Conservation (phyloP, 2,888 invertebrate species). For the Drosophila multiciliata region DNA sequence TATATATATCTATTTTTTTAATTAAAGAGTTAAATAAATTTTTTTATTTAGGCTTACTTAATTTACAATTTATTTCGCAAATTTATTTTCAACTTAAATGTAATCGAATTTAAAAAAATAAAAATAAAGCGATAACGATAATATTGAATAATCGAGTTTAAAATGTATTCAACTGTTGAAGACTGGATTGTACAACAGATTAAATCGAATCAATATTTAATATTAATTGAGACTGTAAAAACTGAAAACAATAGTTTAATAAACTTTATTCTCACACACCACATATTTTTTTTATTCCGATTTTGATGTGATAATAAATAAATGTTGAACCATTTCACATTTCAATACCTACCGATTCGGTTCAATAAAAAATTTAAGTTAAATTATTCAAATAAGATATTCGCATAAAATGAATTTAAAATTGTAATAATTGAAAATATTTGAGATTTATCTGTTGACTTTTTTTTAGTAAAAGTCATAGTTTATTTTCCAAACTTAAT, state of each 20-base stretch:
- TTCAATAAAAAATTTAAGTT: neutral
- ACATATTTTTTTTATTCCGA: no score
- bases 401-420: no score
- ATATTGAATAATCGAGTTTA: neutral
- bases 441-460: neutral
- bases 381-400: neutral
- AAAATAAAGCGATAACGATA: no score
- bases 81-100: neutral
- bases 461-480: neutral
- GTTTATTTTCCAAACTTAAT: neutral
- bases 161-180: neutral
- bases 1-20: neutral
- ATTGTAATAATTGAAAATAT: neutral
- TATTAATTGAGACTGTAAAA: neutral
- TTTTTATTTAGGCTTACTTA: neutral
- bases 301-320: neutral
- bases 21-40: no score
- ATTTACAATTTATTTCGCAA: neutral
- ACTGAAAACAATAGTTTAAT: no score
- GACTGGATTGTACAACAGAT: neutral
- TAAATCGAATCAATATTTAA: neutral
- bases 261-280: no score
- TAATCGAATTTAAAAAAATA: neutral
- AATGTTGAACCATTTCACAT: neutral
- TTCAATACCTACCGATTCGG: neutral